Evolutionary conservation across 2,888 invertebrate genomes (phyloP).

Genomic region (Lithophane socia): DNA sequence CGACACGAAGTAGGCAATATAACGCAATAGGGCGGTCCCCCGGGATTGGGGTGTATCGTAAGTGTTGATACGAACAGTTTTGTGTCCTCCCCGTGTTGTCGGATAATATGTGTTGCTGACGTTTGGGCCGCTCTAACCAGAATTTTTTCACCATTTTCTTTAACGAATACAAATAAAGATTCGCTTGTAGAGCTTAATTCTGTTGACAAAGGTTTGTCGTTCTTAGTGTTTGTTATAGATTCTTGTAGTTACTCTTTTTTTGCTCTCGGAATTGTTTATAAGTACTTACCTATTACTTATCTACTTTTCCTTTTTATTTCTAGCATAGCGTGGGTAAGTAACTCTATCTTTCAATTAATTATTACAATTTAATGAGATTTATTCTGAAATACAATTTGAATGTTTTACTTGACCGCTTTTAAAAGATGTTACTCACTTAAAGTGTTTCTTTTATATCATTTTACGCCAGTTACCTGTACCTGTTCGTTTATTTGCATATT

Average conservation of each 20-base stretch:
- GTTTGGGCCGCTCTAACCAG: slow-evolving; percentile 59
- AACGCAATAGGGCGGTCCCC: slow-evolving; percentile 74
- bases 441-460: slow-evolving; percentile 6
- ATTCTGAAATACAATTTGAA: slow-evolving; percentile 38
- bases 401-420: slow-evolving; percentile 26
- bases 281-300: neutral
- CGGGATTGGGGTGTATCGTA: slow-evolving; percentile 80
- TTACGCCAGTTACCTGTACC: slow-evolving; percentile 2
- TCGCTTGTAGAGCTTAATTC: slow-evolving; percentile 50
- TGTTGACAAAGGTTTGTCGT: slow-evolving; percentile 27
- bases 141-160: slow-evolving; percentile 57
- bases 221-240: slow-evolving; percentile 5
- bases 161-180: slow-evolving; percentile 58
- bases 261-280: slow-evolving; percentile 5
- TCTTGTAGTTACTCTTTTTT: slow-evolving; percentile 1
- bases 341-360: slow-evolving; percentile 14
- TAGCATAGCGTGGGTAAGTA: neutral
- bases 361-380: slow-evolving; percentile 17
- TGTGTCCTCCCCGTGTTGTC: slow-evolving; percentile 76
- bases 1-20: slow-evolving; percentile 74
- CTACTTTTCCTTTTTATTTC: slow-evolving; percentile 11
- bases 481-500: slow-evolving; percentile 21
- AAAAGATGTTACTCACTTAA: slow-evolving; percentile 3
- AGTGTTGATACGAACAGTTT: slow-evolving; percentile 80
- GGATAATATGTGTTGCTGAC: slow-evolving; percentile 75